Percentiles rank a stretch among this genome's conserved stretches.
phyloP scores from a whole-genome alignment of 2,113 vertebrate species.

The Aphyosemion australe region DNA sequence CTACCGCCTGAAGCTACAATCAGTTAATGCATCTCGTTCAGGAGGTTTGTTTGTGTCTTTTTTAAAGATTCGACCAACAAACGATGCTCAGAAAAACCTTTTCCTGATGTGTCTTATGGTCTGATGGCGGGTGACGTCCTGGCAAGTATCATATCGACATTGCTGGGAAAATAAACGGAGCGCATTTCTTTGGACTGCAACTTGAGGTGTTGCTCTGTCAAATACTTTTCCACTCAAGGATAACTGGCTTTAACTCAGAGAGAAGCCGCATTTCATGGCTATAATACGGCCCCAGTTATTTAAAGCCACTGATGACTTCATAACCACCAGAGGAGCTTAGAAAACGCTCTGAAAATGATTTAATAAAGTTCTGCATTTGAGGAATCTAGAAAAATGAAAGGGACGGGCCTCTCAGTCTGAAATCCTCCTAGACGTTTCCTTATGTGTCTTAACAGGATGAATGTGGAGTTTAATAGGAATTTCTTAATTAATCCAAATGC shows the following conservation, averaged over 20 bases:
- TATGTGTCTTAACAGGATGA: conserved; percentile 79
- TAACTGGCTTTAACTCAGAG: conserved; percentile 73
- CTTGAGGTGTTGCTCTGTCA: conserved; percentile 71
- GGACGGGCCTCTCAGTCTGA: conserved; percentile 52
- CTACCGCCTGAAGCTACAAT: conserved; percentile 55
- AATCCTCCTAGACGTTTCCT: conserved; percentile 71
- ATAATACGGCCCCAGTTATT: conserved; percentile 68
- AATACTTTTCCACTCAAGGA: conserved; percentile 72
- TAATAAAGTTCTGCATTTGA: conserved; percentile 73
- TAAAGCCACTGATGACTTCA: conserved; percentile 78
- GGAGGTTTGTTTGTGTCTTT: conserved; percentile 11
- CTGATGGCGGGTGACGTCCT: conserved; percentile 29
- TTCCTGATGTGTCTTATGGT: conserved; percentile 14
- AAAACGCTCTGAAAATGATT: conserved; percentile 73
- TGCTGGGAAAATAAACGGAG: conserved; percentile 51
- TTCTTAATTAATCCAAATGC: conserved; percentile 82
- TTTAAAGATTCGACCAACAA: too few relatives aligned
- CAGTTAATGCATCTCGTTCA: conserved; percentile 36
- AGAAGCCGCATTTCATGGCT: conserved; percentile 75
- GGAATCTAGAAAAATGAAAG: conserved; percentile 64
- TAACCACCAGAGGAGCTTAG: conserved; percentile 69
- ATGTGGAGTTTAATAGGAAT: conserved; percentile 78
- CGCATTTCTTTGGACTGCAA: conserved; percentile 53
- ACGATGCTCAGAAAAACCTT: too few relatives aligned
- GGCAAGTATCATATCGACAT: conserved; percentile 44